Base-by-base conservation (phyloP, 2,888 invertebrate species). In the Epistrophe grossulariae region DNA sequence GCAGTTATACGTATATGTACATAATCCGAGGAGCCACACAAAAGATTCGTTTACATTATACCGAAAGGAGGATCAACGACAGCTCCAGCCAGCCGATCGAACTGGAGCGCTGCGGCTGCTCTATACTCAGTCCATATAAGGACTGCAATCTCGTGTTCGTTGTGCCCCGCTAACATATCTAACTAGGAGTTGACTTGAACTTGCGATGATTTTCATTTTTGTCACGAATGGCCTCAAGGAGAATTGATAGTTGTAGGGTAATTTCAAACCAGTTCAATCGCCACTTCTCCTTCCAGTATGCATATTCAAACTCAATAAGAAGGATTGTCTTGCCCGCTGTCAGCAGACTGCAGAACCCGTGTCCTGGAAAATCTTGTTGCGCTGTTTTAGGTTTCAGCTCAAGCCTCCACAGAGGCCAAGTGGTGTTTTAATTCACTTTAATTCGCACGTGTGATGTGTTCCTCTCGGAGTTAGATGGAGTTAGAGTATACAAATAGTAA, bases 181-280 rank as follows among this genome's bases (percentile, higher is more conserved):
- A 52, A 57, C 52, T 48, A 78, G 71, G 71, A 79, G 76, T 70
- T 55, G 11, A 40, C 52, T 70, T 76, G 55, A 57, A 79, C 72
- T 48, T 24, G 62, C 52, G 60, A 76, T 82, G 87, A 83, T 79
- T 83, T 79, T 74, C 76, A 76, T 10, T 79, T 79, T 87, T 83
- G 87, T 83, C 87, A 87, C 79, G 83, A 87, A 83, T 72, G 38
- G 68, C 87, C 83, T 83, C 43, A 70, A 55, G 82, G 28, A 40
- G 52, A 82, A 78, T 71, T 71, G 74, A 79, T 76, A 28, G 62
- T 60, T 66, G 74, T 71, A 43, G 70, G 77, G 73, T 62, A 59
- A 82, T 66, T 52, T 10, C 2, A 76, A 79, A 79, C 79, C 72
- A 43, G 79, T 81, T 78, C 24, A 45, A 13, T 68, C 60, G 64